Base-by-base conservation (phyloP, 1,140 invertebrate genomes). In the Drosophila pectinifera region DNA sequence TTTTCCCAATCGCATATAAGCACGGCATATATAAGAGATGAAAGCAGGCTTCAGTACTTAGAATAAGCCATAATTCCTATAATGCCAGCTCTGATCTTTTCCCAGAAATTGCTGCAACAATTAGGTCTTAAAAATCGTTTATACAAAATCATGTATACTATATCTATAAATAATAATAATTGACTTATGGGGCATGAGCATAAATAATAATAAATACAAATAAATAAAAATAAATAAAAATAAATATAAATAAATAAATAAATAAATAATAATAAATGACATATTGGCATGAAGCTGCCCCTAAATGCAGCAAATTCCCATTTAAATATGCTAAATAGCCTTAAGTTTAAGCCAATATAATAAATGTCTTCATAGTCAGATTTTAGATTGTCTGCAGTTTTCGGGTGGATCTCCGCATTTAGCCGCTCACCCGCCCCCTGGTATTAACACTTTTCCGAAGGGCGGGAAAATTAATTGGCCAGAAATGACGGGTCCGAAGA, bases 391-490 rank as follows among this genome's bases (percentile, higher is more conserved):
- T 16, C 42, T 16, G 28, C 51, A 14, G 45, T 55, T 70, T 70
- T 45, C 22, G 63, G 38, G 48, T 39, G 36, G 20, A 39, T 34
- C 24, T 6, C 41, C 24, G 7, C 28, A 26, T 45, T 59, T 38
- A 43, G 10, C 22, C 26, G 7, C n/a, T n/a, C 10, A 14, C 11
- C 43, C 53, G 53, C 65, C 53, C 38, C 20, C 31, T 24, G 48
- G 16, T 48, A 51, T 73, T 74, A 76, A 76, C 55, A 68, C 46
- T 67, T 68, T 28, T 3, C 2, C 36, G 22, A 22, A 1, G 46
- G 4, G 20, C 3, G 4, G 22, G 31, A 24, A 67, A 58, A 54
- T 59, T 79, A 79, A 73, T 82, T 63, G 74, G 26, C 58, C 41
- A 73, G 69, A 73, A 73, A 73, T 57, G 38, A 24, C 34, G 26